phyloP scores from a whole-genome alignment of 1,140 invertebrate species.

The Aphis craccivora region DNA sequence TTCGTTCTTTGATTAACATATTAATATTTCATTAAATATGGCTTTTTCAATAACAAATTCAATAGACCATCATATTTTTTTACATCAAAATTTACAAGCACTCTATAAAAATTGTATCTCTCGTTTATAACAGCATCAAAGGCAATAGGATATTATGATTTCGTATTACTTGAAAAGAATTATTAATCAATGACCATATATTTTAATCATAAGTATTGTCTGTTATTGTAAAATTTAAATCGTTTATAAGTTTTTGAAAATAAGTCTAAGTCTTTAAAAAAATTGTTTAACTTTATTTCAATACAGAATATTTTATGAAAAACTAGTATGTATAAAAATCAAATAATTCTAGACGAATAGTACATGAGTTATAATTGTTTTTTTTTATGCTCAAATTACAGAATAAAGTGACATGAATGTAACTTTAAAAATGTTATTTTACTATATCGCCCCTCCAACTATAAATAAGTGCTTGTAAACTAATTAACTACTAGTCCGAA shows the following conservation, averaged over 20 bases:
- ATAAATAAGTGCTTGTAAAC: no score
- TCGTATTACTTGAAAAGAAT: not conserved
- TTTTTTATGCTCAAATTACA: no score
- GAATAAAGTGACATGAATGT: no score
- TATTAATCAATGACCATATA: not conserved
- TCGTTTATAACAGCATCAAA: not conserved
- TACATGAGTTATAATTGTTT: no score
- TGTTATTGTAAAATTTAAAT: not conserved
- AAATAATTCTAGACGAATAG: no score
- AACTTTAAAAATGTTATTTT: no score
- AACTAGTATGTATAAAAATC: no score
- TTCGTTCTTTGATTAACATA: not conserved
- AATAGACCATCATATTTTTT: not conserved
- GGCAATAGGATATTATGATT: not conserved
- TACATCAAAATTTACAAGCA: not conserved
- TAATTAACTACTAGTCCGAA: no score
- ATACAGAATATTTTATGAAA: no score
- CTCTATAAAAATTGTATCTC: not conserved
- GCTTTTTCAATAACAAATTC: not conserved
- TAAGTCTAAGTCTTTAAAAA: not conserved
- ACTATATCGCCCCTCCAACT: no score
- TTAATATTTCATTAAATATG: not conserved
- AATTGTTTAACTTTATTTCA: no score
- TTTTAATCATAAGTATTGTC: not conserved
- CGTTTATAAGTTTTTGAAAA: not conserved